Evolutionary conservation across 2,888 invertebrate species (phyloP).

Genomic region (Ochropleura leucogaster): DNA sequence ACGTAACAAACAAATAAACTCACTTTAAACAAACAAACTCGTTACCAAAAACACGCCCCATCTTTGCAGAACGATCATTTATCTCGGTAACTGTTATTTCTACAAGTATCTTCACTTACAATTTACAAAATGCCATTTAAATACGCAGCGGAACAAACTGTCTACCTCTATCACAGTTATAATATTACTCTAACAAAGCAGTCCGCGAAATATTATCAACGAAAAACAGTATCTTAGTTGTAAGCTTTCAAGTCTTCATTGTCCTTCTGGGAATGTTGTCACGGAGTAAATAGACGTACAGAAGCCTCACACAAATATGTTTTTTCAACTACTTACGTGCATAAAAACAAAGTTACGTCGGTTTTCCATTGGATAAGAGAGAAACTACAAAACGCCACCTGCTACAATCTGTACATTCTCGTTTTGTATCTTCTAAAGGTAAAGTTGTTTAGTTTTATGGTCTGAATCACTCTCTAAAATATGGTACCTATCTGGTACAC

Average conservation of each 20-base stretch:
- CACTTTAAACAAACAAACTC: too few relatives aligned
- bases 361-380: too few relatives aligned
- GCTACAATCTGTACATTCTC: too few relatives aligned
- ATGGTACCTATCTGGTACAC: too few relatives aligned
- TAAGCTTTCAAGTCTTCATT: constrained; percentile 49
- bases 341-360: too few relatives aligned
- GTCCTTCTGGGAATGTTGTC: constrained; percentile 45
- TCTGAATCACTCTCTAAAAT: too few relatives aligned
- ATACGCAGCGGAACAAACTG: constrained; percentile 31
- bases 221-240: constrained; percentile 56
- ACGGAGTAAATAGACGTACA: constrained; percentile 12
- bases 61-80: constrained; percentile 10
- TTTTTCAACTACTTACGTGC: not conserved
- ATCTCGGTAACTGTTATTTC: constrained; percentile 5
- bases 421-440: too few relatives aligned
- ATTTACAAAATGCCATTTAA: constrained; percentile 36
- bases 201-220: constrained; percentile 44
- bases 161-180: constrained; percentile 40
- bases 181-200: constrained; percentile 43
- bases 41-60: not conserved
- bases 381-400: too few relatives aligned
- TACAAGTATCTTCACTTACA: not conserved
- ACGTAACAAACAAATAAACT: too few relatives aligned
- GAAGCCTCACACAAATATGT: constrained; percentile 11
- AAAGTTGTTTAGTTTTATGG: too few relatives aligned